Evolutionary conservation across 2,113 vertebrate genomes (phyloP), one percentile per base, ranked within the genome.

Genomic region (Saccopteryx leptura): DNA sequence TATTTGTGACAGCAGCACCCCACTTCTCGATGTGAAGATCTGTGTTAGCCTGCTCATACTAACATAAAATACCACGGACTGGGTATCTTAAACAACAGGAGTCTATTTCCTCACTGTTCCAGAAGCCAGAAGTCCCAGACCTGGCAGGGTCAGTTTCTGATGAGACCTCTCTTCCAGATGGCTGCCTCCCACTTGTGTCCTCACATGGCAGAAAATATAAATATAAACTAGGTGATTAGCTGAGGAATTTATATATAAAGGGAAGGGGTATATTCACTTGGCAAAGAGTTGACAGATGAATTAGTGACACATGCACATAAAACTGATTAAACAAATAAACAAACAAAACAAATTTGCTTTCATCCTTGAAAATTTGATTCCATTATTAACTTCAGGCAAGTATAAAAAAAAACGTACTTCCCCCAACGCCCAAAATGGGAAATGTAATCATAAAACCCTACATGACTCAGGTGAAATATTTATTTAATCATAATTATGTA

Each of bases 401-500:
- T 50, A 7, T 3, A 68, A 68, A 86, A 68, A 4, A 19, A 69
- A 26, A 21, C 72, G 1, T 74, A 74, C 24, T 5, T 65, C 11
- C 48, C 10, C 18, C 23, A 9, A 56, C 48, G 17, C 69, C n/a
- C 56, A 28, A 12, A 48, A 96, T 81, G 4, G 31, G 66, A 82
- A 88, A 89, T 61, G 4, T 28, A 86, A 61, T 78, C 23, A 24
- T 84, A 76, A 80, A 58, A 85, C 0, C 52, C 39, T 33, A n/a
- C 26, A 54, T 50, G 65, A 72, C 33, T 50, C 56, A 88, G 23
- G 26, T 88, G 28, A 28, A 88, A 63, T 76, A 33, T 31, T 69
- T 89, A 94, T 65, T 94, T 78, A 80, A 48, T 26, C 54, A 28
- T 71, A 97, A 80, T 80, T 80, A 31, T 21, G 61, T 60, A 85